Conservation (phyloP, 2,888 invertebrate genomes). For the Tenthredo notha region DNA sequence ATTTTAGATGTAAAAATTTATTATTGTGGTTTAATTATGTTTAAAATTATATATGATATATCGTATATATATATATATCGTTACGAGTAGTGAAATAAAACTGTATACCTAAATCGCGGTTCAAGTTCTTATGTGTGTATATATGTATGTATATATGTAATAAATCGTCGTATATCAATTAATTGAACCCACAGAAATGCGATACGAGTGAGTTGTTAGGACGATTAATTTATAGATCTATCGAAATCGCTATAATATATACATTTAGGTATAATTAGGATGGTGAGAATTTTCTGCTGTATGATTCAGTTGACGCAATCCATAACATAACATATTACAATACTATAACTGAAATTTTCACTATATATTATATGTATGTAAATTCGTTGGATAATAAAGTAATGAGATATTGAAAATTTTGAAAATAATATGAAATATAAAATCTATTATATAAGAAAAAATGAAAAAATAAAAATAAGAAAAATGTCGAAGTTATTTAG, state of each 20-base stretch:
- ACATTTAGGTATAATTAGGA: background rate
- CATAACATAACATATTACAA: too few relatives aligned
- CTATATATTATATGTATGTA: too few relatives aligned
- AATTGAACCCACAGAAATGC: conserved; percentile 9
- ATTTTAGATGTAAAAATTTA: background rate
- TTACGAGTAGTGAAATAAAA: background rate
- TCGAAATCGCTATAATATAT: background rate
- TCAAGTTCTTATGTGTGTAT: background rate
- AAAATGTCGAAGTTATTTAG: background rate
- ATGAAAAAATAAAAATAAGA: background rate
- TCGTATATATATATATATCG: too few relatives aligned
- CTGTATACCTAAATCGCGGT: background rate
- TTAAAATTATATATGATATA: background rate
- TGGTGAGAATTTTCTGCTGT: too few relatives aligned
- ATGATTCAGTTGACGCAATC: too few relatives aligned
- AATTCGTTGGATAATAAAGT: too few relatives aligned
- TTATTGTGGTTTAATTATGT: background rate
- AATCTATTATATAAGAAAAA: too few relatives aligned
- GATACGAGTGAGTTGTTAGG: background rate
- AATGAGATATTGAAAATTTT: too few relatives aligned
- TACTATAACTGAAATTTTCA: background rate
- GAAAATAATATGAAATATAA: too few relatives aligned
- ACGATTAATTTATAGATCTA: background rate
- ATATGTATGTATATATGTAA: background rate
- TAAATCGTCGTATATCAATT: too few relatives aligned